phyloP scores from a whole-genome alignment of 1,140 invertebrate species.

The Agrilus planipennis region DNA sequence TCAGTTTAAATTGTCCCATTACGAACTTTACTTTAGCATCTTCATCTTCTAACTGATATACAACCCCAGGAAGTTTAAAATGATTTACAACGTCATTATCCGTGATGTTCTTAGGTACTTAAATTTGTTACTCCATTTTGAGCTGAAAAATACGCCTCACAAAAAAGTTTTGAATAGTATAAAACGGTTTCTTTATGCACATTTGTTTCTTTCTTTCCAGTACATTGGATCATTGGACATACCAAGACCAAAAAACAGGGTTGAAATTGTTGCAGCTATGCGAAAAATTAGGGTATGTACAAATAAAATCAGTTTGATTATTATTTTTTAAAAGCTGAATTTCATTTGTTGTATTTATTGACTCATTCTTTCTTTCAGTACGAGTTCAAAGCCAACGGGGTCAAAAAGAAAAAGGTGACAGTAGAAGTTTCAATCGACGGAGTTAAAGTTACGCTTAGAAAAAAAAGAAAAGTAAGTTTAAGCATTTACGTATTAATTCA shows the following conservation, averaged over 20 bases:
- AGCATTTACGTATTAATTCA: too few species aligned
- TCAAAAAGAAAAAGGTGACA: constrained; percentile 95
- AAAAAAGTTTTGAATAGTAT: too few species aligned
- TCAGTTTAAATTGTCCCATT: too few species aligned
- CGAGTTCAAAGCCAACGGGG: constrained; percentile 94
- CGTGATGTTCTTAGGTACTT: too few species aligned
- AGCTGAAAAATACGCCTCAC: too few species aligned
- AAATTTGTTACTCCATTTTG: too few species aligned
- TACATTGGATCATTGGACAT: constrained; percentile 97
- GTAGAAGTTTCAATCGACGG: constrained; percentile 91
- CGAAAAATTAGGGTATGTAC: constrained; percentile 84
- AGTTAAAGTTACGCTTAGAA: constrained; percentile 73
- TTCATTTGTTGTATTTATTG: background rate
- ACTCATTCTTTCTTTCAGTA: constrained; percentile 59
- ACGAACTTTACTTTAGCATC: too few species aligned
- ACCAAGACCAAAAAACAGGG: constrained; percentile 82
- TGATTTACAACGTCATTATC: too few species aligned
- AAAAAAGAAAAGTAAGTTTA: constrained; percentile 53
- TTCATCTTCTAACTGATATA: too few species aligned
- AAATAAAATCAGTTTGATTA: background rate
- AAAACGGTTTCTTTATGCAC: background rate
- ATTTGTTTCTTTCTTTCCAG: constrained; percentile 48
- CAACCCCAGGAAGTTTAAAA: too few species aligned
- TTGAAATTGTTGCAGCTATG: constrained; percentile 98
- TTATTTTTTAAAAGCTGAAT: constrained; percentile 4